These are phyloP conservation scores for Poecilus cupreus DNA, from an alignment of 2,888 invertebrate genomes.

Conservation along the genomic window DNA sequence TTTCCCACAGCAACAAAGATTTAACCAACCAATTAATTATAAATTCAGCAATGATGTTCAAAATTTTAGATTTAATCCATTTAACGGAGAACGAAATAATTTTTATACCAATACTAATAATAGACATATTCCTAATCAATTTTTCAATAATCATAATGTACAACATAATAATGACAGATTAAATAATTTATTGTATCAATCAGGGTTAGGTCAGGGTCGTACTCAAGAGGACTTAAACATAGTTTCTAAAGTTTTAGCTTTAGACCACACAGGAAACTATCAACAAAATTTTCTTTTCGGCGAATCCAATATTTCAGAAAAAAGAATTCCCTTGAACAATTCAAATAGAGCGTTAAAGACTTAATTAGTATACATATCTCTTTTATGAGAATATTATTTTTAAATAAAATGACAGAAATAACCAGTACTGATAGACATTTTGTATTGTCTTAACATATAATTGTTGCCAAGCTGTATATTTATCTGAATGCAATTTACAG, in stretches of 20 bases:
- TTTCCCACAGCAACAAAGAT: not conserved
- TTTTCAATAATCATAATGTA: slow-evolving; percentile 63
- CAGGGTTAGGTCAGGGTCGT: slow-evolving; percentile 77
- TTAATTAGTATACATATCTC: not conserved
- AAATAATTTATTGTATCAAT: slow-evolving; percentile 79
- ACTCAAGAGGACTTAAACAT: slow-evolving; percentile 86
- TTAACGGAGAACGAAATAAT: slow-evolving; percentile 61
- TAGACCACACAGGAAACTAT: slow-evolving; percentile 79
- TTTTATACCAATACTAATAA: slow-evolving; percentile 62
- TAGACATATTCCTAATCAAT: slow-evolving; percentile 66
- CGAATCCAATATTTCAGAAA: slow-evolving; percentile 71
- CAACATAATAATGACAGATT: slow-evolving; percentile 75
- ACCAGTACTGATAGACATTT: not conserved
- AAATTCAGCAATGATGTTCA: slow-evolving; percentile 61
- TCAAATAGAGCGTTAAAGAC: slow-evolving; percentile 38
- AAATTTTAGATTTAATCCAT: slow-evolving; percentile 8
- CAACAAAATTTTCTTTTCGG: slow-evolving; percentile 70
- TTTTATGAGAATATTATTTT: not conserved
- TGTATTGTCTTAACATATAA: not conserved
- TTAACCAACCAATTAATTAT: slow-evolving; percentile 58
- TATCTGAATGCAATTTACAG: too few species aligned
- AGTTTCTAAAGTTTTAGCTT: slow-evolving; percentile 86
- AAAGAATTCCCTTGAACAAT: slow-evolving; percentile 49
- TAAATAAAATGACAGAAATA: not conserved
- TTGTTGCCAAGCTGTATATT: not conserved